Evolutionary conservation across 2,888 invertebrate genomes (phyloP).

Genomic region (Aphidius colemani): DNA sequence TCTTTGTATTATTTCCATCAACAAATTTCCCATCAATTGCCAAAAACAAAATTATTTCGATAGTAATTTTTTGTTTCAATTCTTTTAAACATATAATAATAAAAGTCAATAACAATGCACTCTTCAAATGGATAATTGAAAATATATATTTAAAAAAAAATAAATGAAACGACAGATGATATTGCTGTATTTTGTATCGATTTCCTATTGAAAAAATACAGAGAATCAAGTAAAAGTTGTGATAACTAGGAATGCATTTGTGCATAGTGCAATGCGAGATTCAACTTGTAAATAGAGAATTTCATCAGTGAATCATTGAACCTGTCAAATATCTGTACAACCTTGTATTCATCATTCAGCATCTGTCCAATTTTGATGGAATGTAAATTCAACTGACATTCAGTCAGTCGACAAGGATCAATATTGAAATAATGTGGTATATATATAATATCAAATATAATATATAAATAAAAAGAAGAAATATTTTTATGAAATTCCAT

Average conservation of each 20-base stretch:
- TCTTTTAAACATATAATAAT: neutral
- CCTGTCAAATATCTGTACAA: neutral
- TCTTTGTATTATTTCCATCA: conserved; percentile 2
- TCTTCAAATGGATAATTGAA: too few species aligned
- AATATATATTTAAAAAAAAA: neutral
- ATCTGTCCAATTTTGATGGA: conserved; percentile 1
- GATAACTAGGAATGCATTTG: conserved; percentile 14
- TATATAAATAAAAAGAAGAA: neutral
- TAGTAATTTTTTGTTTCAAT: neutral
- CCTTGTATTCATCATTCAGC: neutral
- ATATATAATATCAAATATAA: too few species aligned
- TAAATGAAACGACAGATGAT: conserved; percentile 16
- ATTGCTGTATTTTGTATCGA: conserved; percentile 9
- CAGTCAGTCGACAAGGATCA: neutral
- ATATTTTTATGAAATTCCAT: neutral
- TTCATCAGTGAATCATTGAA: neutral
- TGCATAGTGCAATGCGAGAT: conserved; percentile 7
- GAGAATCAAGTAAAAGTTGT: conserved; percentile 20
- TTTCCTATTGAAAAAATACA: conserved; percentile 28
- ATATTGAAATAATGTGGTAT: too few species aligned
- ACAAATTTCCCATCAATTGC: neutral
- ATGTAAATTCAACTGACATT: conserved; percentile 15
- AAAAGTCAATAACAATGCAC: neutral
- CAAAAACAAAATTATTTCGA: neutral
- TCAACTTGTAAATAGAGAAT: neutral